These are phyloP conservation scores for Agrotis exclamationis DNA, from an alignment of 2,888 invertebrate genomes.

Conservation along the genomic window DNA sequence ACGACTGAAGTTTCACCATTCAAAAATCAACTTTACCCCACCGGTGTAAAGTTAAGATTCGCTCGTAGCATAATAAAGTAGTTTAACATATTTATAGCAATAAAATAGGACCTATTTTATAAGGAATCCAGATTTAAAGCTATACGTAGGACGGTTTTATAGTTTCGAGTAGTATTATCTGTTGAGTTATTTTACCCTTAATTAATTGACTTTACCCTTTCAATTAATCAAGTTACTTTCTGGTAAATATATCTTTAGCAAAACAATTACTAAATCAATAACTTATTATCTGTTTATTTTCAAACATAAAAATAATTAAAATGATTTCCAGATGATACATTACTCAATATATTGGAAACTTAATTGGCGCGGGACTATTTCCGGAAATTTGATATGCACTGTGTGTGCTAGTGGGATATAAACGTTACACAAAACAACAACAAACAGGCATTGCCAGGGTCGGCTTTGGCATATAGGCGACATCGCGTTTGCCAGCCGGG, in stretches of 20 bases:
- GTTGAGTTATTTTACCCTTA: background rate
- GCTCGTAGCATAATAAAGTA: background rate
- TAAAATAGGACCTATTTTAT: slow-evolving; percentile 36
- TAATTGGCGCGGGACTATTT: too few relatives aligned
- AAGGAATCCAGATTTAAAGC: slow-evolving; percentile 25
- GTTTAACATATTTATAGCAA: slow-evolving; percentile 37
- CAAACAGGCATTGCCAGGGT: too few relatives aligned
- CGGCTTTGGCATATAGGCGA: too few relatives aligned
- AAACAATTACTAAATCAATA: background rate
- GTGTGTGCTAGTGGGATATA: too few relatives aligned
- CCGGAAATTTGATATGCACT: too few relatives aligned
- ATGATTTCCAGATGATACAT: too few relatives aligned
- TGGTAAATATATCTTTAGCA: background rate
- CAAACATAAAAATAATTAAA: too few relatives aligned
- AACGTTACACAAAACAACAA: too few relatives aligned
- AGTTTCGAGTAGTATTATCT: background rate
- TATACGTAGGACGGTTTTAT: slow-evolving; percentile 2
- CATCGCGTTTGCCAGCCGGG: too few relatives aligned
- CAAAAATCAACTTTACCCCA: slow-evolving; percentile 26
- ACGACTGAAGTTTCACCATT: slow-evolving; percentile 5
- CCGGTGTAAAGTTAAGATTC: background rate
- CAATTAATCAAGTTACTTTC: background rate
- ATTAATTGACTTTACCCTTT: slow-evolving; percentile 18
- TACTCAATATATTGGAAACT: too few relatives aligned
- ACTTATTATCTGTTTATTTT: background rate